These are phyloP conservation scores for Caenorhabditis sp. DNA, from an alignment of 2,888 invertebrate species.

Conservation along the genomic window DNA sequence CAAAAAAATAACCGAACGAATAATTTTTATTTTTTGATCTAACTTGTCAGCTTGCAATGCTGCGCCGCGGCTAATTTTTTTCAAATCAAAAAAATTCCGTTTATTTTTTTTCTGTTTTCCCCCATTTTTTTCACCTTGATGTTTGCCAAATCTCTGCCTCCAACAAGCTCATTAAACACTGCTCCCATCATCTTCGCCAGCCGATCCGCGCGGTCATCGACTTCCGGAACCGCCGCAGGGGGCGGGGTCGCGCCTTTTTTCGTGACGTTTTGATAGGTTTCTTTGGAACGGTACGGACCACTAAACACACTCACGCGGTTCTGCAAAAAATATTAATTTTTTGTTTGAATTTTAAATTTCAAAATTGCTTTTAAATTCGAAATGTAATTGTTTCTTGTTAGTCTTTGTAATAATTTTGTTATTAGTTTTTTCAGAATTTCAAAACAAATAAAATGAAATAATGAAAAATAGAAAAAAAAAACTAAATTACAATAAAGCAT, in stretches of 20 bases:
- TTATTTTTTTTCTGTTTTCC: neutral
- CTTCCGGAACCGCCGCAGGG: neutral
- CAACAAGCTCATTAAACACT: conserved; percentile 36
- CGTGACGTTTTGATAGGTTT: conserved; percentile 24
- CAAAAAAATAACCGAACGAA: too few relatives aligned
- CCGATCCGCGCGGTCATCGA: conserved; percentile 36
- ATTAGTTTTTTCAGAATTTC: too few relatives aligned
- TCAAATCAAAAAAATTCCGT: neutral
- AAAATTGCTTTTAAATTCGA: neutral
- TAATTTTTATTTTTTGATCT: too few relatives aligned
- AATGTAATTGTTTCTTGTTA: too few relatives aligned
- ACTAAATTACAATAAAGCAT: too few relatives aligned
- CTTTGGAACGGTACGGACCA: conserved; percentile 51
- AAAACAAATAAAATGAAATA: too few relatives aligned
- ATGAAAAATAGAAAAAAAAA: too few relatives aligned
- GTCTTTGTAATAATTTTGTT: too few relatives aligned
- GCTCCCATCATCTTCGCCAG: conserved; percentile 34
- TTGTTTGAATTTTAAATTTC: neutral
- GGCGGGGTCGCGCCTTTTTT: conserved; percentile 19
- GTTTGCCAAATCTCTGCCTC: conserved; percentile 30
- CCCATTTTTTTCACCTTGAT: conserved; percentile 25
- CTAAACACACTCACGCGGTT: conserved; percentile 48
- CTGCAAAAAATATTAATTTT: conserved; percentile 2
- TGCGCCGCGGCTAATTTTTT: too few relatives aligned
- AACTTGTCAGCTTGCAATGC: too few relatives aligned